These are phyloP conservation scores for Hydrotaea diabolus DNA, from an alignment of 2,888 invertebrate species.

Conservation along the genomic window DNA sequence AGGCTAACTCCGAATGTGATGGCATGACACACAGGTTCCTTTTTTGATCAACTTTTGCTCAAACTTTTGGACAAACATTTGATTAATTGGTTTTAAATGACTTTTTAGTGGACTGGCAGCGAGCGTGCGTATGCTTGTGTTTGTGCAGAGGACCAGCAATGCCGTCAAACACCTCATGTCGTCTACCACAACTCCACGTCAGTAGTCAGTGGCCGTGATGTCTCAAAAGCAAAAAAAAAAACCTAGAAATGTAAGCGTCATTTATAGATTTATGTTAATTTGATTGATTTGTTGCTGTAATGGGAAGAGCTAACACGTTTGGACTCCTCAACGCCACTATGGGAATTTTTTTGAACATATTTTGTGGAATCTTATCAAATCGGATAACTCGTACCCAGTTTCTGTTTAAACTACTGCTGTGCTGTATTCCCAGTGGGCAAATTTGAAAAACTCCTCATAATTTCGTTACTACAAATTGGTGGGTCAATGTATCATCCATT, in stretches of 20 bases:
- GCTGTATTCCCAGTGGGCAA: constrained; percentile 54
- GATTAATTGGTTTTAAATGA: constrained; percentile 78
- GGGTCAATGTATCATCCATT: constrained; percentile 43
- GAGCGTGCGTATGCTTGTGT: constrained; percentile 37
- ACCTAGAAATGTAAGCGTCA: constrained; percentile 29
- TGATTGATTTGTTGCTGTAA: constrained; percentile 58
- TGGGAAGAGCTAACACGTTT: background rate
- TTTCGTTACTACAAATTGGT: constrained; percentile 38
- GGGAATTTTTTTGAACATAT: constrained; percentile 16
- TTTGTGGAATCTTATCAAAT: background rate
- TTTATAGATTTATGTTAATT: constrained; percentile 53
- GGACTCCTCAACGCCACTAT: constrained; percentile 2
- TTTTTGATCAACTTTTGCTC: constrained; percentile 18
- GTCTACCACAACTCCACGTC: background rate
- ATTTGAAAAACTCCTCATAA: constrained; percentile 37
- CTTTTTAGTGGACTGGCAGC: constrained; percentile 38
- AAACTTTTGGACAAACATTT: constrained; percentile 63
- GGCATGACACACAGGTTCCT: constrained; percentile 13
- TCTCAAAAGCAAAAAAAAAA: background rate
- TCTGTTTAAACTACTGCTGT: constrained; percentile 17
- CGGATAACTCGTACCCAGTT: constrained; percentile 14
- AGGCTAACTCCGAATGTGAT: constrained; percentile 37
- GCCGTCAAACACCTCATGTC: constrained; percentile 13
- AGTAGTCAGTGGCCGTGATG: constrained; percentile 29
- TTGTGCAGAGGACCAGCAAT: background rate